Evolutionary conservation across 2,113 vertebrate genomes (phyloP).

Genomic region (Microcebus tavaratra): DNA sequence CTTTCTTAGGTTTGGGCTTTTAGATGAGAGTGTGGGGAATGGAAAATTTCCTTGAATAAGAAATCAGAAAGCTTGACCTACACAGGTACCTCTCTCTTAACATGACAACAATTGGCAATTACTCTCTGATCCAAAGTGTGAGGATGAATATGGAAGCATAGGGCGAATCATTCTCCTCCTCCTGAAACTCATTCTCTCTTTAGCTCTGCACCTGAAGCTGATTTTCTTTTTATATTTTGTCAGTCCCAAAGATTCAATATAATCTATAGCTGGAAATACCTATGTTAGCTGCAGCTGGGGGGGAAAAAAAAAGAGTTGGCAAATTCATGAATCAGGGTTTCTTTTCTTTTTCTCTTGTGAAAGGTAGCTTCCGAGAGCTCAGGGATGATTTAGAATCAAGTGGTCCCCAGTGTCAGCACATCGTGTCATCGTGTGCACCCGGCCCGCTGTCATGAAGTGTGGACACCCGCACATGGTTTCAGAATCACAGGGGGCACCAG

Average conservation of each 20-base stretch:
- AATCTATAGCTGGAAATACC: constrained; percentile 5
- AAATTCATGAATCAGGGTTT: constrained; percentile 17
- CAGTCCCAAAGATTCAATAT: neutral
- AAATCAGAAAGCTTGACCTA: constrained; percentile 70
- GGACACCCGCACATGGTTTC: neutral
- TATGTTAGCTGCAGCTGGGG: neutral
- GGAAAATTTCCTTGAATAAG: constrained; percentile 69
- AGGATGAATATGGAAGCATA: constrained; percentile 21
- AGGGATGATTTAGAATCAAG: neutral
- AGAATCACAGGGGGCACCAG: neutral
- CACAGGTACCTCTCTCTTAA: constrained; percentile 35
- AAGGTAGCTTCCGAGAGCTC: neutral
- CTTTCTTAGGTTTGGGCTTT: constrained; percentile 47
- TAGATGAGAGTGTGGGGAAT: constrained; percentile 31
- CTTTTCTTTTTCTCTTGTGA: neutral
- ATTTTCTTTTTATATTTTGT: neutral
- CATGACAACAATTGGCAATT: constrained; percentile 61
- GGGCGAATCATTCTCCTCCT: neutral
- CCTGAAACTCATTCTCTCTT: neutral
- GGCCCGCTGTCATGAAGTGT: too few relatives aligned
- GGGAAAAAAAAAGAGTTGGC: neutral
- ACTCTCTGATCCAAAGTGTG: constrained; percentile 44
- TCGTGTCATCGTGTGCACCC: neutral
- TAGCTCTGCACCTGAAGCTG: neutral
- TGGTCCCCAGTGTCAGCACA: neutral